Conservation (phyloP, 2,888 invertebrate species). For the Brassicogethes aeneus region DNA sequence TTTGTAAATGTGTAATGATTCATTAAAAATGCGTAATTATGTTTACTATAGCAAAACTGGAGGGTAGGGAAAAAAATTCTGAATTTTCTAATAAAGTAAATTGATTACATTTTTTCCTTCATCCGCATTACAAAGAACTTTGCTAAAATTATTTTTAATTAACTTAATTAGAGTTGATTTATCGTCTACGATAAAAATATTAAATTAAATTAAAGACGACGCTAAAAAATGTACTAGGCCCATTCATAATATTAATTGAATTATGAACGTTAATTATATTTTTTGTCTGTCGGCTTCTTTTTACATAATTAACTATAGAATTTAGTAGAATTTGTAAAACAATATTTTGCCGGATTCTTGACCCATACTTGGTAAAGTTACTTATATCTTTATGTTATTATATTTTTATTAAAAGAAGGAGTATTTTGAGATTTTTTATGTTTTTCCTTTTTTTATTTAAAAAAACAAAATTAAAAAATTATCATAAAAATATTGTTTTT, state of each 20-base stretch:
- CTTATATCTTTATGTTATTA: no score
- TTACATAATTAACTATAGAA: no score
- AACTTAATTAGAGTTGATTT: conserved; percentile 40
- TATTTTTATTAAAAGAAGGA: no score
- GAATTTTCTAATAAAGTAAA: conserved; percentile 35
- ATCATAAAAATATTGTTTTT: no score
- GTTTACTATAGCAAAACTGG: conserved; percentile 15
- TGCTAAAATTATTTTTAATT: conserved; percentile 41
- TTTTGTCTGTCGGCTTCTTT: conserved; percentile 17
- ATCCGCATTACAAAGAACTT: conserved; percentile 32
- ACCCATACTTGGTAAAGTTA: no score
- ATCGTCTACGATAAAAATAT: conserved; percentile 41
- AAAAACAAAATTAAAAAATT: no score
- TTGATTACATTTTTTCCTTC: conserved; percentile 35
- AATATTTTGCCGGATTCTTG: no score
- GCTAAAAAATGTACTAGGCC: conserved; percentile 32
- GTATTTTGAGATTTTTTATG: no score
- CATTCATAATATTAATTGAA: conserved; percentile 23
- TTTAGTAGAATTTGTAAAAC: no score
- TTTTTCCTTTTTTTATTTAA: no score
- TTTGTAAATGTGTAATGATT: conserved; percentile 12
- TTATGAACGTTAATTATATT: conserved; percentile 25
- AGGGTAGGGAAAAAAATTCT: conserved; percentile 17
- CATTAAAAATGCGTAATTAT: conserved; percentile 16
- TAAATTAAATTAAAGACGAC: conserved; percentile 41